Evolutionary conservation across 2,888 invertebrate genomes (phyloP), one percentile per base, ranked within the genome.

Genomic region (Sminthurinus aureus): DNA sequence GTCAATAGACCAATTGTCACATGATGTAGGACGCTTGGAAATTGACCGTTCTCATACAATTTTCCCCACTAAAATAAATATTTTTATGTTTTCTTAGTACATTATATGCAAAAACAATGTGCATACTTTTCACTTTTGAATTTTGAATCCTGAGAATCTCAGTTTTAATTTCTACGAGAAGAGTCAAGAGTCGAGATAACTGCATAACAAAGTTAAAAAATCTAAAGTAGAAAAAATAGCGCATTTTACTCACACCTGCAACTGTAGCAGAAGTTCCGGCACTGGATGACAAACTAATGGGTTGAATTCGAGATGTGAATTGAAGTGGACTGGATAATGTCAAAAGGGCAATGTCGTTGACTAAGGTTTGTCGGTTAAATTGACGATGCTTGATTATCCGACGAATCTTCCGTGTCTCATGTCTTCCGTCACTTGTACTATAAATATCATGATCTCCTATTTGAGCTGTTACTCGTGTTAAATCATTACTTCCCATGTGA

Each of bases 1-100:
- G 93, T 92, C 96, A 96, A 96, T 87, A 96, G 93, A 0, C 95
- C 95, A 87, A 96, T 94, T 69, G 93, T 93, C 0, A 96, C 96
- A 91, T 96, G 95, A 91, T 96, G 96, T 64, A 96, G 91, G 83
- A 95, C 92, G 0, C 94, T 92, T 0, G 96, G 96, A 89, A 96
- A 96, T 95, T 89, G 78, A 89, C 52, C 52, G 64, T 51, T n/a
- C 20, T 82, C 82, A 20, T 58, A 58, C 22, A 52, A 9, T 73
- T 64, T 52, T 11, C 82, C 84, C 84, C 83, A 86, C 67, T 86
- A 85, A 84, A 20, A 69, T n/a, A n/a, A 11, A 64, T n/a, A n/a
- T n/a, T n/a, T n/a, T n/a, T n/a, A n/a, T n/a, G n/a, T n/a, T n/a
- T n/a, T n/a, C n/a, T n/a, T n/a, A n/a, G n/a, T n/a, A n/a, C n/a